These are phyloP conservation scores for Xestoiulus laeticollis DNA, from an alignment of 2,888 invertebrate species.

Conservation along the genomic window DNA sequence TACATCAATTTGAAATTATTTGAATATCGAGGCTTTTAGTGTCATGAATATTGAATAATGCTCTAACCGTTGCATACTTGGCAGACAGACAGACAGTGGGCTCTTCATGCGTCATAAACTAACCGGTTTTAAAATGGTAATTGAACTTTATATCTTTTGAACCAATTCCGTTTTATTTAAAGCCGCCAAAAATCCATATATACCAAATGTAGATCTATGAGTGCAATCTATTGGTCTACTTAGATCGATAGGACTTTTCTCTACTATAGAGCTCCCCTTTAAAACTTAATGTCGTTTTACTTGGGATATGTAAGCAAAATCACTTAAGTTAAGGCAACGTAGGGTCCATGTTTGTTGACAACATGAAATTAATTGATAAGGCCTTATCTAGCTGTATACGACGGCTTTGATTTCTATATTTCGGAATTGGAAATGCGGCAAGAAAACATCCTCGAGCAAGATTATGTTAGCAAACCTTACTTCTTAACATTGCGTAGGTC, in stretches of 20 bases:
- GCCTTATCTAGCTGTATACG: not conserved
- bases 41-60: conserved; percentile 37
- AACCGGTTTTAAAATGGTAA: conserved; percentile 36
- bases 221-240: not conserved
- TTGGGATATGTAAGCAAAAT: not conserved
- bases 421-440: not conserved
- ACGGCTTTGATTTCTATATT: not conserved
- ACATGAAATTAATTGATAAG: conserved; percentile 17
- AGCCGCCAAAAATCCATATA: not conserved
- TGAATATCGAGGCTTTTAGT: conserved; percentile 22
- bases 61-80: not conserved
- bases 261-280: not conserved
- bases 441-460: not conserved
- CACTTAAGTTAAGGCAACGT: not conserved
- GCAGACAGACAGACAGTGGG: conserved; percentile 1
- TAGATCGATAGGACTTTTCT: not conserved
- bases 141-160: conserved; percentile 41
- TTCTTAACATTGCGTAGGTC: not conserved
- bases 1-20: not conserved
- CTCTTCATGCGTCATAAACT: not conserved
- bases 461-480: not conserved
- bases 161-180: conserved; percentile 39
- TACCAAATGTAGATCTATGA: not conserved
- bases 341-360: conserved; percentile 12
- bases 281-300: not conserved